Evolutionary conservation across 2,797 vertebrate genomes (phyloP).

Genomic region (Rhinichthys osculus): DNA sequence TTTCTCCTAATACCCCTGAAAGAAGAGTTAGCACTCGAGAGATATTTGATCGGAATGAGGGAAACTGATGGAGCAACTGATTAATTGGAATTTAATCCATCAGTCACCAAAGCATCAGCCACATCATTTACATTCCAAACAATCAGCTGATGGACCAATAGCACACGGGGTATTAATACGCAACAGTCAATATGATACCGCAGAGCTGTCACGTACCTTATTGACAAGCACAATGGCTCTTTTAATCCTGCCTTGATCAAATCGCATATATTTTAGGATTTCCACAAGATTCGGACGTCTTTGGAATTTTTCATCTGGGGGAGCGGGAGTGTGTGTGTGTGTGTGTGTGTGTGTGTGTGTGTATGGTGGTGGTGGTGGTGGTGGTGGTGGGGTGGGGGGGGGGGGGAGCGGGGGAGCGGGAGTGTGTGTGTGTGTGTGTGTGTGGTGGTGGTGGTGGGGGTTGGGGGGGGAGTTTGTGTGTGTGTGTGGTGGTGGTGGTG

Average conservation of each 20-base stretch:
- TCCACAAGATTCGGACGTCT: conserved; percentile 75
- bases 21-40: conserved; percentile 87
- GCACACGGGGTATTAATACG: conserved; percentile 89
- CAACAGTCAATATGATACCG: conserved; percentile 84
- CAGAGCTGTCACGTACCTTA: conserved; percentile 77
- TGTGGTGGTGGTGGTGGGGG: no score
- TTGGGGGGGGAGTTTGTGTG: no score
- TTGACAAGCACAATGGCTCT: conserved; percentile 83
- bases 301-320: conserved; percentile 80
- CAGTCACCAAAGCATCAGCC: conserved; percentile 93
- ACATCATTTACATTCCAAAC: conserved; percentile 98
- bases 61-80: conserved; percentile 97
- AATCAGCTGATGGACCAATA: conserved; percentile 91
- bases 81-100: conserved; percentile 99
- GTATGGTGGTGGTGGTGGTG: no score
- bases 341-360: no score
- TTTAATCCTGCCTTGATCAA: conserved; percentile 84
- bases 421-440: no score
- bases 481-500: no score
- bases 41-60: conserved; percentile 99
- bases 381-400: no score
- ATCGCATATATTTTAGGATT: conserved; percentile 83
- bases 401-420: no score
- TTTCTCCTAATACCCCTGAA: conserved; percentile 90
- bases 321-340: no score